A percentile compares a stretch with the other conserved stretches of the same genome.
Evolutionary conservation across 2,113 vertebrate species (phyloP).

Genomic region (Myodes glareolus): DNA sequence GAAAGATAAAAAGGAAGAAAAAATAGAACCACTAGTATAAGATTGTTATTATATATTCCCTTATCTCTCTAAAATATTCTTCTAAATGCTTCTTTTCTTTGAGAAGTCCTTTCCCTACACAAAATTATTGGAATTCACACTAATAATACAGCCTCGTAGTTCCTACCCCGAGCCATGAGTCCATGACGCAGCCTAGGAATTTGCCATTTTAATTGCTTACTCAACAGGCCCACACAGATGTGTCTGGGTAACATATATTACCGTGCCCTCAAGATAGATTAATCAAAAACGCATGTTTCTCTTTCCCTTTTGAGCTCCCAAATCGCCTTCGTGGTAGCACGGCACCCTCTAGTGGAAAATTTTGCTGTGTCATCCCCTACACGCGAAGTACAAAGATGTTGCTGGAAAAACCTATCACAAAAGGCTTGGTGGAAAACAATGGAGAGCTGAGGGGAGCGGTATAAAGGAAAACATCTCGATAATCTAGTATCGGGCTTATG

Average conservation of each 20-base stretch:
- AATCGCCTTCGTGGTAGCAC: neutral
- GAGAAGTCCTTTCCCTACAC: neutral
- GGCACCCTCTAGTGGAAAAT: slow-evolving; percentile 68
- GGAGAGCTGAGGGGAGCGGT: neutral
- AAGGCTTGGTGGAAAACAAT: neutral
- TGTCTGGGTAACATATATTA: neutral
- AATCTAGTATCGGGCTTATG: neutral
- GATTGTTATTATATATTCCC: neutral
- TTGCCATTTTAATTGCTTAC: neutral
- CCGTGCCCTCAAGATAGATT: neutral
- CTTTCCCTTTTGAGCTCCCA: neutral
- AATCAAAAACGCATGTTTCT: neutral
- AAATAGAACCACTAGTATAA: neutral
- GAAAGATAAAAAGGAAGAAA: accelerated
- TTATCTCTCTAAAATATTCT: neutral
- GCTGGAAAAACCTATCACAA: neutral
- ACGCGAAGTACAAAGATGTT: neutral
- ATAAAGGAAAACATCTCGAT: neutral
- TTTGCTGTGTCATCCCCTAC: neutral
- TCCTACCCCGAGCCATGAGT: neutral
- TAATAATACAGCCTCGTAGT: neutral
- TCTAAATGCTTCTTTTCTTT: neutral
- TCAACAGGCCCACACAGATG: neutral
- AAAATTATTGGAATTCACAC: neutral
- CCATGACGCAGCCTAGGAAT: neutral